Conservation (phyloP, 2,888 invertebrate genomes). For the Boloria euphrosyne region DNA sequence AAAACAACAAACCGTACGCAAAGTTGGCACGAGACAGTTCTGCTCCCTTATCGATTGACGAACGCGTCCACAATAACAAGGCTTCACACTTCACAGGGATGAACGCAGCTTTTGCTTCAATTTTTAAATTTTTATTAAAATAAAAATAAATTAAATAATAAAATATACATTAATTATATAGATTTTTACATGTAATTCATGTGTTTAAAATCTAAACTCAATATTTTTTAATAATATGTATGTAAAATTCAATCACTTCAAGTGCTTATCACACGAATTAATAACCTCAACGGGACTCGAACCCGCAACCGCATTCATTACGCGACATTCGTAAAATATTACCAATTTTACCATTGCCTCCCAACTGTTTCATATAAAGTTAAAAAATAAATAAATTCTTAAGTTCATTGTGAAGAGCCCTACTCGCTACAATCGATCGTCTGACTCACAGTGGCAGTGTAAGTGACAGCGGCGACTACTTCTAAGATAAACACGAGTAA, state of each 20-base stretch:
- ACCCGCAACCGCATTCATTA: no score
- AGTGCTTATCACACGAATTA: no score
- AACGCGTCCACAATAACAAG: conserved; percentile 15
- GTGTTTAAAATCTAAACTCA: no score
- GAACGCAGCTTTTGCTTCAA: background rate
- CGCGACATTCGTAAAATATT: background rate
- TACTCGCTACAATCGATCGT: conserved; percentile 8
- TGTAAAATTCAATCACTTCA: no score
- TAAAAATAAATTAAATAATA: background rate
- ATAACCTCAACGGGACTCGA: no score
- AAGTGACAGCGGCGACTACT: conserved; percentile 5
- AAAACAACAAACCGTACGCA: conserved; percentile 3
- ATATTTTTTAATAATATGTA: background rate
- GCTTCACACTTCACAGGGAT: conserved; percentile 16
- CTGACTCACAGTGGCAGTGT: conserved; percentile 9
- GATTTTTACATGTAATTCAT: no score
- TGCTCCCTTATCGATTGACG: conserved; percentile 18
- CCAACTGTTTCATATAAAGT: no score
- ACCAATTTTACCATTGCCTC: no score
- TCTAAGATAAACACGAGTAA: conserved; percentile 11
- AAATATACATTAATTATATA: no score
- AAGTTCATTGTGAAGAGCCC: background rate
- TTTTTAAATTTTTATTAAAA: background rate
- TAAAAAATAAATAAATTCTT: no score
- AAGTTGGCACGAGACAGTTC: conserved; percentile 12